These are phyloP conservation scores for Columbina picui DNA, from an alignment of 2,113 vertebrate species.

Conservation along the genomic window DNA sequence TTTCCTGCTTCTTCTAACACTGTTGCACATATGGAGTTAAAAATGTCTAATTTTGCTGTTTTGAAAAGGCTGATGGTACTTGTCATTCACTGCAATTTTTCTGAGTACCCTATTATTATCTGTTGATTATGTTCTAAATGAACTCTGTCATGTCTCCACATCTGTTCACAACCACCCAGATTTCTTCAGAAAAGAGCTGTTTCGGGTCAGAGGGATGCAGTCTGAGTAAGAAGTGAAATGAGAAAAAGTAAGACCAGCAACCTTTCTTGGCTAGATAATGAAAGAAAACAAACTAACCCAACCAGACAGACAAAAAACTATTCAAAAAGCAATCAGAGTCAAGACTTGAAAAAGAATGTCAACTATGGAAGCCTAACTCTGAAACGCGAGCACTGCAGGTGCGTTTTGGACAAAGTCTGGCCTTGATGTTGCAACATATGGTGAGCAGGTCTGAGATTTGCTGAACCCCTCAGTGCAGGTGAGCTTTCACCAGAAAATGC, in stretches of 20 bases:
- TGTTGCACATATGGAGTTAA: constrained; percentile 57
- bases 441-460: neutral
- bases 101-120: constrained; percentile 68
- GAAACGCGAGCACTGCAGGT: neutral
- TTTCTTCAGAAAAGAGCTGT: constrained; percentile 19
- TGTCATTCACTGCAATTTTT: constrained; percentile 70
- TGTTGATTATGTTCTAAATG: constrained; percentile 70
- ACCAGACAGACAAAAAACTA: too few relatives aligned
- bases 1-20: constrained; percentile 63
- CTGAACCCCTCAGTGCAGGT: neutral
- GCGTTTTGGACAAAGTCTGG: neutral
- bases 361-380: neutral
- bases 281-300: neutral
- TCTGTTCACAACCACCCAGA: constrained; percentile 55
- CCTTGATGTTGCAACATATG: fast-evolving
- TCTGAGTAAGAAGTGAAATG: neutral
- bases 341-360: neutral
- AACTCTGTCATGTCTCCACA: constrained; percentile 66
- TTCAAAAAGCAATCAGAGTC: neutral
- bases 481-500: neutral
- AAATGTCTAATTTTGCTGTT: constrained; percentile 69
- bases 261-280: neutral
- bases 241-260: neutral
- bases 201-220: neutral
- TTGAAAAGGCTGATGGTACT: constrained; percentile 68